Evolutionary conservation across 1,140 invertebrate genomes (phyloP).

Genomic region (Drosophila kurseongensis): DNA sequence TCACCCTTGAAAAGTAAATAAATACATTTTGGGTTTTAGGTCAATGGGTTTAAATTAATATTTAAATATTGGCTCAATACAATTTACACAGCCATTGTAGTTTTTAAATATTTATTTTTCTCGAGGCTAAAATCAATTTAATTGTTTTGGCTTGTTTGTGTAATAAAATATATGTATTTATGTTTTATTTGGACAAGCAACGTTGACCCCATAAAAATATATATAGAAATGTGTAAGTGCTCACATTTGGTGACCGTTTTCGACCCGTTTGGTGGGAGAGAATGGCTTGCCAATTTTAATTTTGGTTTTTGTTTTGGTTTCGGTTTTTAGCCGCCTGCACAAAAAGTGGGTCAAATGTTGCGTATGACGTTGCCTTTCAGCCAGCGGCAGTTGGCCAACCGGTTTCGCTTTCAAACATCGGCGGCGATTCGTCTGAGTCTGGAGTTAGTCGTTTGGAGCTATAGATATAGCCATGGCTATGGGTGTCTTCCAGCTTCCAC

Average conservation of each 20-base stretch:
- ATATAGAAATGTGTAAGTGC: conserved; percentile 33
- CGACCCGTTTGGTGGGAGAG: conserved; percentile 6
- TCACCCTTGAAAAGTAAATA: conserved; percentile 29
- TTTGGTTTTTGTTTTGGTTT: conserved; percentile 35
- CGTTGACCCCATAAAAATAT: conserved; percentile 28
- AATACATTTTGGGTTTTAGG: conserved; percentile 32
- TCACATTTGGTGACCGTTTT: conserved; percentile 31
- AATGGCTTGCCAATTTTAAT: conserved; percentile 67
- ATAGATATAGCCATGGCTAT: neutral
- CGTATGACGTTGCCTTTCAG: conserved; percentile 58
- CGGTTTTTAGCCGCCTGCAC: conserved; percentile 27
- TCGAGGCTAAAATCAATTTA: conserved; percentile 31
- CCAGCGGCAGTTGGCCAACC: conserved; percentile 47
- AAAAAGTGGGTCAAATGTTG: conserved; percentile 76
- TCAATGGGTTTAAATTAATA: conserved; percentile 25
- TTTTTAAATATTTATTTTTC: conserved; percentile 16
- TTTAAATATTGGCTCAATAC: conserved; percentile 35
- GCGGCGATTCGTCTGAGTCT: conserved; percentile 55
- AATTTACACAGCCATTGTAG: conserved; percentile 27
- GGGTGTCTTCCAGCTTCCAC: conserved; percentile 48
- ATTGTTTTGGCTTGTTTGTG: conserved; percentile 28
- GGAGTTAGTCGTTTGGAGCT: conserved; percentile 22
- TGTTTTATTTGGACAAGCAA: conserved; percentile 17
- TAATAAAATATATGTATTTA: neutral
- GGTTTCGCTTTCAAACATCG: conserved; percentile 59